Evolutionary conservation across 2,888 invertebrate species (phyloP).

Genomic region (Hydropsyche betteni): DNA sequence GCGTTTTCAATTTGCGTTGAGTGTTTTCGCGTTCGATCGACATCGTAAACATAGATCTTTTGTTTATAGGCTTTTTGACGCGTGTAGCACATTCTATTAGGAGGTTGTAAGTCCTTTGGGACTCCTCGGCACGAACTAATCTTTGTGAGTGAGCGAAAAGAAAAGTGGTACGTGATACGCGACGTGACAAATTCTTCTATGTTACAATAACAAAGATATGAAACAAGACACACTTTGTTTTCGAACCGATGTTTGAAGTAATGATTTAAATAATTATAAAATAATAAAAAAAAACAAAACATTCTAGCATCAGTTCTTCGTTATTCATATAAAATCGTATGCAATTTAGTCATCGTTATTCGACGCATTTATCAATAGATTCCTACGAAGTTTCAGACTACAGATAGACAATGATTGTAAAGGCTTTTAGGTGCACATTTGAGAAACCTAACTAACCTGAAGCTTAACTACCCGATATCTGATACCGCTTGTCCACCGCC

Average conservation of each 20-base stretch:
- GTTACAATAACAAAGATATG: too few relatives aligned
- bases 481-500: slow-evolving; percentile 39
- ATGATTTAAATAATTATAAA: too few relatives aligned
- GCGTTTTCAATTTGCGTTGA: slow-evolving; percentile 7
- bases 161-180: slow-evolving; percentile 11
- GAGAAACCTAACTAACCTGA: not conserved
- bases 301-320: too few relatives aligned
- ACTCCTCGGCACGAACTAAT: slow-evolving; percentile 4
- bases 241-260: too few relatives aligned
- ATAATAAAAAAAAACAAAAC: too few relatives aligned
- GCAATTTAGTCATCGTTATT: too few relatives aligned
- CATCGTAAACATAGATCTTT: slow-evolving; percentile 25
- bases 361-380: too few relatives aligned
- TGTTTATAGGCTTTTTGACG: slow-evolving; percentile 22
- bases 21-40: slow-evolving; percentile 17
- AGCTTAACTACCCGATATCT: slow-evolving; percentile 22
- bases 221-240: too few relatives aligned
- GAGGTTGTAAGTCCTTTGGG: not conserved
- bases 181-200: slow-evolving; percentile 19
- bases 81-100: slow-evolving; percentile 1
- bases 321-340: too few relatives aligned
- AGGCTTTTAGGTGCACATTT: not conserved
- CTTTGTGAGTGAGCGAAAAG: slow-evolving; percentile 22
- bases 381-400: too few relatives aligned
- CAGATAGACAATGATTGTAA: too few relatives aligned